These are phyloP conservation scores for Ianthella basta DNA, from an alignment of 37 sponge, comb jelly and placozoan genomes.

Conservation along the genomic window DNA sequence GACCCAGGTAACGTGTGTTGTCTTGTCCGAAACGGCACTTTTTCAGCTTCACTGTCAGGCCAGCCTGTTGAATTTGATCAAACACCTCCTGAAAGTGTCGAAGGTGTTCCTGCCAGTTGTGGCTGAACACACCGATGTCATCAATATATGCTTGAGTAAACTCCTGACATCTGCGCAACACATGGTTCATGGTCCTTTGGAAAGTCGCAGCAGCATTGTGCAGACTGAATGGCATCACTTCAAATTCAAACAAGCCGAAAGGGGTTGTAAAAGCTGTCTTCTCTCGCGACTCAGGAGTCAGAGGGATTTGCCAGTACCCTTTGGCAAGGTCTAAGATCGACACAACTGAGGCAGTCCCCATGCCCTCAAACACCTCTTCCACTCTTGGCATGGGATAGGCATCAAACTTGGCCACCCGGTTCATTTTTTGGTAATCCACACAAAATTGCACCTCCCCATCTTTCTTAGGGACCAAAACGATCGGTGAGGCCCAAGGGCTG, in stretches of 20 bases:
- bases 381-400: slow-evolving; percentile 71
- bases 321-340: slow-evolving; percentile 61
- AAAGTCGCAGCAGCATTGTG: slow-evolving; percentile 64
- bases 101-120: slow-evolving; percentile 50
- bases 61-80: slow-evolving; percentile 13
- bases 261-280: slow-evolving; percentile 61
- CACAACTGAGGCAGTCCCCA: slow-evolving; percentile 39
- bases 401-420: slow-evolving; percentile 50
- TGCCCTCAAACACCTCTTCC: slow-evolving; percentile 52
- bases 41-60: slow-evolving; percentile 9
- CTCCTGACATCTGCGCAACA: background rate
- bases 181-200: slow-evolving; percentile 30
- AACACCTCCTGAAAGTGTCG: slow-evolving; percentile 31
- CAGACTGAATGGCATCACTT: slow-evolving; percentile 69
- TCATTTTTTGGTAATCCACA: slow-evolving; percentile 60
- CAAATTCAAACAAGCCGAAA: slow-evolving; percentile 54
- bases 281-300: slow-evolving; percentile 28
- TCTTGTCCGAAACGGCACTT: slow-evolving; percentile 29
- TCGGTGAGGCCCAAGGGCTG: slow-evolving; percentile 63
- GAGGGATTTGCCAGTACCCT: slow-evolving; percentile 72
- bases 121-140: slow-evolving; percentile 39
- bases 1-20: slow-evolving; percentile 33
- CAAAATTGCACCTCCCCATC: slow-evolving; percentile 32
- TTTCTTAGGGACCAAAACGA: slow-evolving; percentile 44
- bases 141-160: slow-evolving; percentile 41